phyloP scores from a whole-genome alignment of 2,113 vertebrate species.

The Speoplatyrhinus poulsoni region DNA sequence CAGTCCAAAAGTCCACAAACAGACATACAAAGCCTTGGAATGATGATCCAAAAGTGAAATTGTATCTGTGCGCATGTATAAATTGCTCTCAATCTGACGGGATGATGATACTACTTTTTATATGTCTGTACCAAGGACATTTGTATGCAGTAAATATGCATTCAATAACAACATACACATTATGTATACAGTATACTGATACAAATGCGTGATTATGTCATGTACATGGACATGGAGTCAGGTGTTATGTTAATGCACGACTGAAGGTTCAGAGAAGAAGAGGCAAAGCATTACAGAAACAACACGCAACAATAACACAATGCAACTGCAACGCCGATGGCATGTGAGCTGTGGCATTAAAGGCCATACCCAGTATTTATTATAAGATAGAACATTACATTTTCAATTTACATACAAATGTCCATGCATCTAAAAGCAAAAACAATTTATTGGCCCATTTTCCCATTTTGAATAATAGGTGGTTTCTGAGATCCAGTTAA shows the following conservation, averaged over 20 bases:
- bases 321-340: constrained; percentile 41
- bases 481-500: constrained; percentile 65
- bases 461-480: constrained; percentile 68
- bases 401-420: constrained; percentile 71
- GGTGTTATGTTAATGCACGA: no score
- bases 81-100: no score
- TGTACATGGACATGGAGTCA: not conserved
- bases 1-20: constrained; percentile 12
- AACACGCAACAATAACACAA: constrained; percentile 35
- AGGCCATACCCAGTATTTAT: constrained; percentile 57
- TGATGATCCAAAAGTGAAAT: no score
- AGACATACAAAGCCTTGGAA: not conserved
- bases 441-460: constrained; percentile 66
- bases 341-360: constrained; percentile 62
- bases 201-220: not conserved
- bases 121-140: not conserved
- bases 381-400: constrained; percentile 61
- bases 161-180: not conserved
- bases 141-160: not conserved
- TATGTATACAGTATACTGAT: no score
- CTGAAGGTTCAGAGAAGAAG: not conserved
- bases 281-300: not conserved
- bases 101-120: not conserved
- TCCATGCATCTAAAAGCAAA: constrained; percentile 66
- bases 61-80: no score